Evolutionary conservation across 1,140 invertebrate species (phyloP).

Genomic region (Ips typographus): DNA sequence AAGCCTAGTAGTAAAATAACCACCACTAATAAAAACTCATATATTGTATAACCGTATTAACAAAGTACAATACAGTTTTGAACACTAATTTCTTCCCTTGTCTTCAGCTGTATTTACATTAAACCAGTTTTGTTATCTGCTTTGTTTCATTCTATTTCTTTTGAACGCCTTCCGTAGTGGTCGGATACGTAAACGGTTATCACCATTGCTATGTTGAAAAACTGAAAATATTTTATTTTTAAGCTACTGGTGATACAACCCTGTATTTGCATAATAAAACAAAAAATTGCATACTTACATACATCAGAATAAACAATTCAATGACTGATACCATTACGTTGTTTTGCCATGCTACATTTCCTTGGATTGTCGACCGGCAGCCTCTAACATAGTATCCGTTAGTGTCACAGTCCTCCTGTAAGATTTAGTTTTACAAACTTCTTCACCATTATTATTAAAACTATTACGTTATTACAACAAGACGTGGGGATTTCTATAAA

Average conservation of each 20-base stretch:
- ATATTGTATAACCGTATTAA: no score
- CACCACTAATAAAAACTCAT: no score
- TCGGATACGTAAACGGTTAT: constrained; percentile 11
- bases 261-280: background rate
- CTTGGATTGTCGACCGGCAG: constrained; percentile 16
- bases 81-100: background rate
- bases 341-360: constrained; percentile 23
- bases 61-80: background rate
- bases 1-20: no score
- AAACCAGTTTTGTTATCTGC: constrained; percentile 3
- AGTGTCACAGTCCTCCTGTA: constrained; percentile 7
- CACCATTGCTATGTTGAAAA: constrained; percentile 15
- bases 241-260: background rate
- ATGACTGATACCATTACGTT: constrained; percentile 12
- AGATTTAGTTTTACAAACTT: background rate
- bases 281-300: constrained; percentile 13
- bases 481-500: constrained; percentile 14
- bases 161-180: background rate
- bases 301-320: constrained; percentile 15
- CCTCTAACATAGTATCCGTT: constrained; percentile 1
- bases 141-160: background rate
- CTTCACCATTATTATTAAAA: background rate
- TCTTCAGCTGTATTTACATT: background rate
- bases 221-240: constrained; percentile 5
- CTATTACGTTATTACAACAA: constrained; percentile 9